Percentiles rank a stretch among this genome's conserved stretches.
phyloP scores from a whole-genome alignment of 2,888 invertebrate genomes.

The Agrotis ipsilon region DNA sequence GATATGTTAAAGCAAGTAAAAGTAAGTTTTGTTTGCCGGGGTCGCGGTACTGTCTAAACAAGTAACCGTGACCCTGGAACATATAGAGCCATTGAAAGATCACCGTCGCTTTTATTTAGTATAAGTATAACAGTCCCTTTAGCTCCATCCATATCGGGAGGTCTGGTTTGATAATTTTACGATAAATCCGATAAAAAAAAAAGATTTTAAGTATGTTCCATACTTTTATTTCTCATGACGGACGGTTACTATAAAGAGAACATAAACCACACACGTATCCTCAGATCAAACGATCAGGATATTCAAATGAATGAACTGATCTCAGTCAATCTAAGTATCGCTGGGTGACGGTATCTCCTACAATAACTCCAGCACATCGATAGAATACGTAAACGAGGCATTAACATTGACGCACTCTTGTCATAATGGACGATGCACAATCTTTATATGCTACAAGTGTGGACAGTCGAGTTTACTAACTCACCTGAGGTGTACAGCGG shows the following conservation, averaged over 20 bases:
- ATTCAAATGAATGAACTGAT: constrained; percentile 43
- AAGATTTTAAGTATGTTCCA: too few species aligned
- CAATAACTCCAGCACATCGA: constrained; percentile 36
- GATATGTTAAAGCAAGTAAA: too few species aligned
- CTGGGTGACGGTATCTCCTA: constrained; percentile 40
- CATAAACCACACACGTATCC: constrained; percentile 3
- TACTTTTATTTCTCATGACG: neutral
- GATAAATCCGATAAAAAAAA: too few species aligned
- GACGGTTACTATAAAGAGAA: constrained; percentile 9
- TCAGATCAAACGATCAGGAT: constrained; percentile 19
- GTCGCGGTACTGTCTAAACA: too few species aligned
- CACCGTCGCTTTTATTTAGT: too few species aligned
- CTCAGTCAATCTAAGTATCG: constrained; percentile 17
- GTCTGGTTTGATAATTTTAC: too few species aligned
- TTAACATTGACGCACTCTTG: constrained; percentile 51
- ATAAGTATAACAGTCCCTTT: too few species aligned
- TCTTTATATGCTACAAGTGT: constrained; percentile 14
- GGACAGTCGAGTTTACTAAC: constrained; percentile 7
- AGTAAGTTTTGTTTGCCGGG: too few species aligned
- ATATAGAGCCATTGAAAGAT: too few species aligned
- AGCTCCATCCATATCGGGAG: too few species aligned
- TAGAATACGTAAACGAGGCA: constrained; percentile 40
- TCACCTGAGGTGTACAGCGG: neutral
- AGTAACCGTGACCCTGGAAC: too few species aligned
- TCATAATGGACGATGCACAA: constrained; percentile 17